A percentile compares a stretch with the other conserved stretches of the same genome.
Evolutionary conservation across 1,140 invertebrate species (phyloP).

Genomic region (Panulirus ornatus): DNA sequence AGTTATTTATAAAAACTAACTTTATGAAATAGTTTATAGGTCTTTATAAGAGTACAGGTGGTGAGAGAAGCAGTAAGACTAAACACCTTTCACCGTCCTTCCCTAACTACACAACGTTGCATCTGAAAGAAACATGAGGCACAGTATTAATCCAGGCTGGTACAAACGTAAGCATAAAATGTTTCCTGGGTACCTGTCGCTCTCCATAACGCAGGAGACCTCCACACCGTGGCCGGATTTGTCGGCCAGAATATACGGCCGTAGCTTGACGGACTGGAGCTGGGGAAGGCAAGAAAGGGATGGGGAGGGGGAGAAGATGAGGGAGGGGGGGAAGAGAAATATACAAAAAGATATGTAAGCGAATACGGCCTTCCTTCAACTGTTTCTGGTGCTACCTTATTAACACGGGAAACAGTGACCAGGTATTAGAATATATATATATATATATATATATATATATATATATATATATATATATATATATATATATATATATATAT

Average conservation of each 20-base stretch:
- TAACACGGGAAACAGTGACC: too few relatives aligned
- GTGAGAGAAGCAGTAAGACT: too few relatives aligned
- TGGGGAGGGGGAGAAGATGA: neutral
- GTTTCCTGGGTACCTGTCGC: slow-evolving; percentile 49
- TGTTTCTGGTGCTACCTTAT: too few relatives aligned
- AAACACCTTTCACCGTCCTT: too few relatives aligned
- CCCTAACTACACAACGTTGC: slow-evolving; percentile 27
- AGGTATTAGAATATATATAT: too few relatives aligned
- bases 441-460: too few relatives aligned
- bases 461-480: too few relatives aligned
- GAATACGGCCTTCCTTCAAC: too few relatives aligned
- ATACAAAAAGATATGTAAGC: neutral
- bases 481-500: too few relatives aligned
- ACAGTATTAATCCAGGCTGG: slow-evolving; percentile 35
- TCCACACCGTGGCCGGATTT: slow-evolving; percentile 42
- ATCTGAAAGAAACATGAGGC: slow-evolving; percentile 22
- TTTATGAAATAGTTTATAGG: too few relatives aligned
- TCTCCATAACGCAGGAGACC: slow-evolving; percentile 42
- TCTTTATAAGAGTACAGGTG: too few relatives aligned
- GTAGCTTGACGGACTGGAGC: slow-evolving; percentile 37
- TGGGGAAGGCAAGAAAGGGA: neutral
- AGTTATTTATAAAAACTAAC: too few relatives aligned
- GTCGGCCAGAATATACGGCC: slow-evolving; percentile 26
- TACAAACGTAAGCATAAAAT: slow-evolving; percentile 59
- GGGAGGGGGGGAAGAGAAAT: neutral